Evolutionary conservation across 2,113 vertebrate species (phyloP).

Genomic region (Neodontobutis hainanensis): DNA sequence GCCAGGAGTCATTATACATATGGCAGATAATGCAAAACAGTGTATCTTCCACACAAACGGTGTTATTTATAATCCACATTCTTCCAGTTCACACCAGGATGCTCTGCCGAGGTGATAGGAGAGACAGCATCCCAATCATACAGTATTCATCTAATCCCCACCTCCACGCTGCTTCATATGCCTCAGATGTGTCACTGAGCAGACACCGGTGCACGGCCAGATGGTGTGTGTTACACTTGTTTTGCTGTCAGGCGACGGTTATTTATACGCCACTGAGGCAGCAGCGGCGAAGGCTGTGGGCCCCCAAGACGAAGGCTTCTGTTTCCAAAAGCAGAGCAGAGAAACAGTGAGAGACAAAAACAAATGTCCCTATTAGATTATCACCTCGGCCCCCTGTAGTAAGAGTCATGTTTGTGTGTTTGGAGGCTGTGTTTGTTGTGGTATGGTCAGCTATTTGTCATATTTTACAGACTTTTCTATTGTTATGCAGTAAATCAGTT

Average conservation of each 20-base stretch:
- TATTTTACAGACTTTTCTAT: too few species aligned
- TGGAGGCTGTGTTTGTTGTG: background rate
- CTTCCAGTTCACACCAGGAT: constrained; percentile 9
- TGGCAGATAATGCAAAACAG: constrained; percentile 19
- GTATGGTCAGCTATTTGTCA: background rate
- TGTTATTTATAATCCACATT: constrained; percentile 31
- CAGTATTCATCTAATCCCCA: constrained; percentile 20
- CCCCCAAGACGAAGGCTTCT: constrained; percentile 49
- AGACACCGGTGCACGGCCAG: constrained; percentile 63
- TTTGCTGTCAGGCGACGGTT: constrained; percentile 62
- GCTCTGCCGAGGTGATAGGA: constrained; percentile 26
- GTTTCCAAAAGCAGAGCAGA: constrained; percentile 49
- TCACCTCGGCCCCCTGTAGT: constrained; percentile 47
- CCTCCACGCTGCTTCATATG: constrained; percentile 32
- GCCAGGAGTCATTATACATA: constrained; percentile 50
- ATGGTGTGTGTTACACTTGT: constrained; percentile 77
- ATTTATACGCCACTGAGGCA: constrained; percentile 67
- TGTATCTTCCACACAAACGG: constrained; percentile 28
- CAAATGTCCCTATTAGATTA: constrained; percentile 75
- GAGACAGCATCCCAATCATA: constrained; percentile 17
- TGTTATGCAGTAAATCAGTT: too few species aligned
- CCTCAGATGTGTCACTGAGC: constrained; percentile 44
- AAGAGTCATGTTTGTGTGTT: background rate
- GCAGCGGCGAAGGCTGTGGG: constrained; percentile 23
- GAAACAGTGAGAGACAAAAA: constrained; percentile 52